Conservation (phyloP, 2,888 invertebrate species). For the Anthophora plumipes region DNA sequence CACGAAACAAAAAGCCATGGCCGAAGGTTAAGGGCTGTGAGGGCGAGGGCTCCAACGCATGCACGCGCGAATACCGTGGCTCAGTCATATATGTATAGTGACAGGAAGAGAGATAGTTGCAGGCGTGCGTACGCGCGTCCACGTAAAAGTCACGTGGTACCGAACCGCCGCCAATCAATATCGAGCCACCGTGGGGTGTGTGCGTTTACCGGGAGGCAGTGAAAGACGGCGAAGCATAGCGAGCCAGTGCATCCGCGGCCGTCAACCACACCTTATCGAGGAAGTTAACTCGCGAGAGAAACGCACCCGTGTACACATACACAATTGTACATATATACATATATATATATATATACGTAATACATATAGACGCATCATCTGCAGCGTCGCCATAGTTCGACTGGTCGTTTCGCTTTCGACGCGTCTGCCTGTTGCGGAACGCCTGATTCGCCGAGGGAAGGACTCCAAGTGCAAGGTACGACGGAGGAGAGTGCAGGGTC, state of each 20-base stretch:
- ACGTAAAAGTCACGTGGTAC: conserved; percentile 67
- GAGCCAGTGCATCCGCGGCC: conserved; percentile 64
- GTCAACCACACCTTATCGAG: conserved; percentile 71
- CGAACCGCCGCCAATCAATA: conserved; percentile 73
- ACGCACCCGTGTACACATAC: neutral
- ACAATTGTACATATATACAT: conserved; percentile 12
- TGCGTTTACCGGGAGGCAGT: conserved; percentile 58
- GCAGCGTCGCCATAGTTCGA: conserved; percentile 7
- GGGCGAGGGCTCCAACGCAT: neutral
- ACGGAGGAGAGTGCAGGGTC: neutral
- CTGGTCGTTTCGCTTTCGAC: conserved; percentile 59
- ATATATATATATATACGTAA: too few species aligned
- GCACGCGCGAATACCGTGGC: neutral
- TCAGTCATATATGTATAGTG: neutral
- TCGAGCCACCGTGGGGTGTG: conserved; percentile 66
- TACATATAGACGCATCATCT: neutral
- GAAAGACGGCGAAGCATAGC: conserved; percentile 43
- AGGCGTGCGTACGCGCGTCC: conserved; percentile 33
- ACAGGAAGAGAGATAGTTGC: neutral
- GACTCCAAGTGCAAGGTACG: conserved; percentile 26
- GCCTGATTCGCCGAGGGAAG: conserved; percentile 22
- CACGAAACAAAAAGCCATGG: conserved; percentile 45
- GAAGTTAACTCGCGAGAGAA: conserved; percentile 10
- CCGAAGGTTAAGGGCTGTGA: conserved; percentile 63
- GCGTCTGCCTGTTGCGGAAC: conserved; percentile 60